Conservation (phyloP, 2,888 invertebrate genomes). For the Sesamia inferens region DNA sequence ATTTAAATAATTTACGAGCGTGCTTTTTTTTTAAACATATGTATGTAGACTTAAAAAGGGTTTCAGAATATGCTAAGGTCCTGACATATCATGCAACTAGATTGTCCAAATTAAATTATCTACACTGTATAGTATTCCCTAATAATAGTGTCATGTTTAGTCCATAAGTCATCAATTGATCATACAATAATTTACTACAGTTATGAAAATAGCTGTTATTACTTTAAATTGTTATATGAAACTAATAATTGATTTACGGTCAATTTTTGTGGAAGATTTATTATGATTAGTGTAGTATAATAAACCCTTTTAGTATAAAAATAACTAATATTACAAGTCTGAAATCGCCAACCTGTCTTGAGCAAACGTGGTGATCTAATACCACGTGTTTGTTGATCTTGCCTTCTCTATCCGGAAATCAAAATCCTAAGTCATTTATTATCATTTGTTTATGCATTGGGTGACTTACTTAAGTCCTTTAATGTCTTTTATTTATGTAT, state of each 20-base stretch:
- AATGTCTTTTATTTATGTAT: too few relatives aligned
- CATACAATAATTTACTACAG: slow-evolving; percentile 38
- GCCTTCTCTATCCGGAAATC: neutral
- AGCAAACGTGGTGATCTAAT: neutral
- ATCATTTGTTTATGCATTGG: neutral
- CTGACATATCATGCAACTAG: neutral
- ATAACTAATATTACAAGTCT: neutral
- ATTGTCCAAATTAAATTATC: neutral
- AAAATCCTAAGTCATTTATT: neutral
- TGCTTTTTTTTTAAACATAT: too few relatives aligned
- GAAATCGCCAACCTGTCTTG: neutral
- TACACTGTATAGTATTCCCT: slow-evolving; percentile 21
- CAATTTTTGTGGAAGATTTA: slow-evolving; percentile 23
- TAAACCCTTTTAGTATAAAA: neutral
- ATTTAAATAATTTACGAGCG: too few relatives aligned
- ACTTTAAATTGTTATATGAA: slow-evolving; percentile 22
- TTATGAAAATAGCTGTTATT: slow-evolving; percentile 28
- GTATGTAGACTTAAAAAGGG: neutral
- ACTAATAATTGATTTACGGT: slow-evolving; percentile 16
- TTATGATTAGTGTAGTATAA: neutral
- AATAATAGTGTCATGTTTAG: slow-evolving; percentile 39
- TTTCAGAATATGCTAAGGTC: neutral
- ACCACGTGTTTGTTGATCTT: too few relatives aligned
- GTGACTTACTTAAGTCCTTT: too few relatives aligned
- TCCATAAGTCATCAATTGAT: slow-evolving; percentile 40